Conservation (phyloP, 2,797 vertebrate genomes). For the Anabas testudineus region DNA sequence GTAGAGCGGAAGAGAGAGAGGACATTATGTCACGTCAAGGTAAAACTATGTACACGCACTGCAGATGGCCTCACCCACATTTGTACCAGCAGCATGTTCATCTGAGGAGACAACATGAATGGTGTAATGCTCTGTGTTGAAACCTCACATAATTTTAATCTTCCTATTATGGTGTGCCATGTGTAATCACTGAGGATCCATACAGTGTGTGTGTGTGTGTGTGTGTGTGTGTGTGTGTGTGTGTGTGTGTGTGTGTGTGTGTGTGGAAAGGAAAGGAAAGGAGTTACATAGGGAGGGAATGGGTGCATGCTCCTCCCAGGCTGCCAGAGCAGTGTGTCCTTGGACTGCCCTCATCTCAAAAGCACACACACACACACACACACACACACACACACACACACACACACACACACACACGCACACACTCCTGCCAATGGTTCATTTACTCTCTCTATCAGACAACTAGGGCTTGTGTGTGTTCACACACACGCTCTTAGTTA, state of each 20-base stretch:
- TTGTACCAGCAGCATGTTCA: conserved; percentile 58
- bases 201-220: conserved; percentile 42
- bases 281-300: conserved; percentile 60
- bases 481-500: conserved; percentile 31
- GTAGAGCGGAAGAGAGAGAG: conserved; percentile 59
- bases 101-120: conserved; percentile 44
- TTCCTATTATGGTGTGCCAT: conserved; percentile 63
- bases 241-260: conserved; percentile 13
- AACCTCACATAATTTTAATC: conserved; percentile 72
- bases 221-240: conserved; percentile 24
- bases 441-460: conserved; percentile 60
- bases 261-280: not conserved
- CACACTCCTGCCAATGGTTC: conserved; percentile 47
- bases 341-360: conserved; percentile 84
- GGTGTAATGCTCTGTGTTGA: conserved; percentile 52
- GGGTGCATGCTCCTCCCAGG: conserved; percentile 73
- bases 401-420: conserved; percentile 31
- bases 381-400: conserved; percentile 35
- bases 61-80: conserved; percentile 76
- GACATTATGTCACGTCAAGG: conserved; percentile 78
- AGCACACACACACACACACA: conserved; percentile 65
- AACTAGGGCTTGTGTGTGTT: conserved; percentile 50
- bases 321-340: conserved; percentile 81
- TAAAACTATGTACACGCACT: conserved; percentile 75
- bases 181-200: conserved; percentile 65